Evolutionary conservation across 2,888 invertebrate genomes (phyloP), one percentile per base, ranked within the genome.

Genomic region (Mycalesis mineus): DNA sequence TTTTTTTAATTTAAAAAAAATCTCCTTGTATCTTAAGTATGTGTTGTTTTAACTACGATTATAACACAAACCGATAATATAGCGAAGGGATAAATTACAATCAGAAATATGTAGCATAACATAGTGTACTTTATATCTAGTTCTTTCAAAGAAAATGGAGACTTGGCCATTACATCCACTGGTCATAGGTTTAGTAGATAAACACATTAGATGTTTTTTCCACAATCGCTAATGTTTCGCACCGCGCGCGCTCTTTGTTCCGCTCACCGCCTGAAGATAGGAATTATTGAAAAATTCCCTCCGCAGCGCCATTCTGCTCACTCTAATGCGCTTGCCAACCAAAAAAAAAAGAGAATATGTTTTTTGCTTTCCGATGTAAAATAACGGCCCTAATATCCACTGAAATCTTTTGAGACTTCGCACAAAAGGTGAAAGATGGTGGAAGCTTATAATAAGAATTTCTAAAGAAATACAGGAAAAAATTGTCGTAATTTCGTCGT

Each of bases 261-360:
- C 15, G 28, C 40, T 51, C 28, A 41, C 29, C 51, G 39, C 29
- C 51, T 41, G n/a, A 15, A 51, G 51, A 51, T 31, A 7, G 51
- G 51, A 51, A 37, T 49, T 56, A 56, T 49, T 56, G 49, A 56
- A 50, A 56, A 56, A 42, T 54, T 55, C 42, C 42, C 33, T 14
- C 28, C 33, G 17, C n/a, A 50, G 7, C n/a, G 48, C 48, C n/a
- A 41, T 54, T 22, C 15, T 48, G 8, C 36, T 22, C 50, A 40
- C 29, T 42, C 36, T 42, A 55, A 55, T 55, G 55, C 55, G 39
- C 40, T 17, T 13, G 40, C 41, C 41, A 49, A 40, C 47, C 40
- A 47, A 47, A 55, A 47, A 53, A 37, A 55, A 55, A 40, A 53
- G n/a, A 31, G 39, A 39, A 41, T 41, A 41, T 15, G 40, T 51